phyloP scores from a whole-genome alignment of 2,113 vertebrate genomes.

The Sprattus sprattus region DNA sequence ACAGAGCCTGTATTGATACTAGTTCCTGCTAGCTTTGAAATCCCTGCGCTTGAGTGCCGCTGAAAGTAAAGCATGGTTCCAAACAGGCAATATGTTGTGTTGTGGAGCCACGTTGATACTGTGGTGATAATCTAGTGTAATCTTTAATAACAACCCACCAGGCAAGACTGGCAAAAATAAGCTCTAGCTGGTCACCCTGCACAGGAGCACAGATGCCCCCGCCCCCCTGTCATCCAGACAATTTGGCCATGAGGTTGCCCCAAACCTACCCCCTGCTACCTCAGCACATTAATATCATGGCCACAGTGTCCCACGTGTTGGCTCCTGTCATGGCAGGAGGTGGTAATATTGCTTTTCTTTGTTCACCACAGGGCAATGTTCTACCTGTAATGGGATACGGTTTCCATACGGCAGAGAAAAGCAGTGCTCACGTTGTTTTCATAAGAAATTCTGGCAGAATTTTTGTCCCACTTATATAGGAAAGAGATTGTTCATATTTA shows the following conservation, averaged over 20 bases:
- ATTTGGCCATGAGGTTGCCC: not conserved
- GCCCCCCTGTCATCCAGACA: not conserved
- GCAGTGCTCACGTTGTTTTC: too few species aligned
- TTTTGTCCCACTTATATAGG: too few species aligned
- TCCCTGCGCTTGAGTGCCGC: not conserved
- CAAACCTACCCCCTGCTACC: not conserved
- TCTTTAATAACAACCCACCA: conserved; percentile 64
- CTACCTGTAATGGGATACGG: not conserved
- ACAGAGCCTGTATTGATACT: not conserved
- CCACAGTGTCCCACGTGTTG: not conserved
- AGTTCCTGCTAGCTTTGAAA: not conserved
- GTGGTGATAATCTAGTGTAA: conserved; percentile 59
- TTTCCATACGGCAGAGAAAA: not conserved
- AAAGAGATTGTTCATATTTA: not conserved
- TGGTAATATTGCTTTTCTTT: not conserved
- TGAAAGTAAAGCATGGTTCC: not conserved
- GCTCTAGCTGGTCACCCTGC: conserved; percentile 44
- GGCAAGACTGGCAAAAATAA: conserved; percentile 56
- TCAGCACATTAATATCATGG: not conserved
- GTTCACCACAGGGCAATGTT: not conserved
- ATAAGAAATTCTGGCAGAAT: too few species aligned
- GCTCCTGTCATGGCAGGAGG: not conserved
- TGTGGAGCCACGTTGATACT: conserved; percentile 39
- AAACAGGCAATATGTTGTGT: not conserved
- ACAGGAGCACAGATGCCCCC: too few species aligned